Evolutionary conservation across 2,888 invertebrate genomes (phyloP).

Genomic region (Aethes cnicana): DNA sequence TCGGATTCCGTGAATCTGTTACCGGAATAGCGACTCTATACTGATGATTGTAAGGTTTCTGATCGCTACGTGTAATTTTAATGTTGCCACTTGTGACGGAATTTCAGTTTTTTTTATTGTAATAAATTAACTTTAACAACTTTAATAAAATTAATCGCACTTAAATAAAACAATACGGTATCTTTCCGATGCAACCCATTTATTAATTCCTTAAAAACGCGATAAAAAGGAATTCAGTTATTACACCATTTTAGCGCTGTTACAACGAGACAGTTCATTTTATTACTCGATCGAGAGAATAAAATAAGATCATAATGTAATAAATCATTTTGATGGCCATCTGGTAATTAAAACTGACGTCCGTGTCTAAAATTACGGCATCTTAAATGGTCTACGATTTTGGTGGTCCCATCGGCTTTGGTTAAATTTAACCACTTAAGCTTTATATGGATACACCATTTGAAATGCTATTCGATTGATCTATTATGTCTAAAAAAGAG

Average conservation of each 20-base stretch:
- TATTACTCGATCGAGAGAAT: conserved; percentile 11
- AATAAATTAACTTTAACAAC: no score
- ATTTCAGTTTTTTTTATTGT: conserved; percentile 4
- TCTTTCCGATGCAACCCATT: no score
- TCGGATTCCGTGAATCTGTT: neutral
- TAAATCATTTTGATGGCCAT: conserved; percentile 19
- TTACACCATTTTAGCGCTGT: neutral
- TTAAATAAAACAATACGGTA: no score
- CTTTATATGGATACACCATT: conserved; percentile 24
- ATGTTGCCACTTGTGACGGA: neutral
- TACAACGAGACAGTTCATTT: neutral
- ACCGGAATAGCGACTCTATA: neutral
- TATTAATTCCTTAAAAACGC: no score
- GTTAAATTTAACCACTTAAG: conserved; percentile 23
- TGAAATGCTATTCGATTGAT: conserved; percentile 24
- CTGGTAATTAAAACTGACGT: conserved; percentile 24
- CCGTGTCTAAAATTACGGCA: conserved; percentile 29
- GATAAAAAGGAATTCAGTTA: no score
- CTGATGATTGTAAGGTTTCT: neutral
- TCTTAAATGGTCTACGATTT: conserved; percentile 28
- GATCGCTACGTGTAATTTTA: neutral
- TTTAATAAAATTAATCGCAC: no score
- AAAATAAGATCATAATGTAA: conserved; percentile 22
- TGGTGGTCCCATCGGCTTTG: conserved; percentile 28
- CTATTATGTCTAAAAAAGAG: conserved; percentile 22